A percentile compares a stretch with the other conserved stretches of the same genome.
Evolutionary conservation across 2,113 vertebrate genomes (phyloP).

Genomic region (Thunnus maccoyii): DNA sequence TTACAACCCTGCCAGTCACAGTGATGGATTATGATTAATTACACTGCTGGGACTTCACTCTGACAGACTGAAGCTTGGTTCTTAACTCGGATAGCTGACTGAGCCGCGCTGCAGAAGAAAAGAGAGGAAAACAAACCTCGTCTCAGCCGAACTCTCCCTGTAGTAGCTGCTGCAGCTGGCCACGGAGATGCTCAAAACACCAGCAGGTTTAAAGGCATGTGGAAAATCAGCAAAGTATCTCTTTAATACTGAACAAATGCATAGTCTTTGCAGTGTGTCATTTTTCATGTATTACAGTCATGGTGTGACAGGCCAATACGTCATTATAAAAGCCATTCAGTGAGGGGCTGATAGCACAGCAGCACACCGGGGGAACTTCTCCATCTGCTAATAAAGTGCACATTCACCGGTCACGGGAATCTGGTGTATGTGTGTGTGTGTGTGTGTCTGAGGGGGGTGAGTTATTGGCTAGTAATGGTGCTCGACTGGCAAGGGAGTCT

Average conservation of each 20-base stretch:
- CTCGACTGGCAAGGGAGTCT: constrained; percentile 72
- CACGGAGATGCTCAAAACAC: constrained; percentile 16
- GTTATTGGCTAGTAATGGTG: constrained; percentile 69
- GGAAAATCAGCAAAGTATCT: constrained; percentile 17
- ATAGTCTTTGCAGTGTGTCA: constrained; percentile 18
- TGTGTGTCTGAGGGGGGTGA: not conserved
- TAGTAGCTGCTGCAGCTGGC: constrained; percentile 13
- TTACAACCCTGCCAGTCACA: constrained; percentile 48
- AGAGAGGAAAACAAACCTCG: constrained; percentile 41
- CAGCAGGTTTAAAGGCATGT: constrained; percentile 3
- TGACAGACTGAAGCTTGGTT: constrained; percentile 46
- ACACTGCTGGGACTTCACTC: constrained; percentile 54
- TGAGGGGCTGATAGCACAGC: constrained; percentile 60
- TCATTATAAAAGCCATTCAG: constrained; percentile 70
- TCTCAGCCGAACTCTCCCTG: not conserved
- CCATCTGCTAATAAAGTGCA: constrained; percentile 76
- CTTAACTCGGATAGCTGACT: constrained; percentile 30
- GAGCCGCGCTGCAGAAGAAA: constrained; percentile 32
- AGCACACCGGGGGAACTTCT: constrained; percentile 56
- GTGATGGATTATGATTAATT: constrained; percentile 74
- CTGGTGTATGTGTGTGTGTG: constrained; percentile 34
- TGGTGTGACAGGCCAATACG: constrained; percentile 65
- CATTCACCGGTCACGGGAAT: constrained; percentile 65
- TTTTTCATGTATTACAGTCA: constrained; percentile 54
- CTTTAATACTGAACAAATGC: constrained; percentile 35